Evolutionary conservation across 2,888 invertebrate genomes (phyloP).

Genomic region (Noctua fimbriata): DNA sequence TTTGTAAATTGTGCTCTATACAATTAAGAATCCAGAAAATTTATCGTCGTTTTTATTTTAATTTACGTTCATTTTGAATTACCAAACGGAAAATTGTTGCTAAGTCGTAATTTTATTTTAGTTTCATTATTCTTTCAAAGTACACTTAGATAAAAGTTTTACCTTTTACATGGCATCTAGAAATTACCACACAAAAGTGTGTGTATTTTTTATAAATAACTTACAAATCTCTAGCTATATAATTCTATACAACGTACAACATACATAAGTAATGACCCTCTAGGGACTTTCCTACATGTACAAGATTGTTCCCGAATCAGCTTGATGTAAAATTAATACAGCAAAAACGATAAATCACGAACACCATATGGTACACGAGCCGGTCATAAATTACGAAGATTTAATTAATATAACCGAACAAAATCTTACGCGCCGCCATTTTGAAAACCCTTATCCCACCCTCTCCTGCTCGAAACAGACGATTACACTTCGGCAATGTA

Average conservation of each 20-base stretch:
- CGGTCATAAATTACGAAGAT: conserved; percentile 89
- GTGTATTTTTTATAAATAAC: not conserved
- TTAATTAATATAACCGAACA: conserved; percentile 89
- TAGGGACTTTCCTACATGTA: conserved; percentile 24
- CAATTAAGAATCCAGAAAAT: conserved; percentile 21
- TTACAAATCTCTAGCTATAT: not conserved
- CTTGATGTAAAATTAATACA: conserved; percentile 79
- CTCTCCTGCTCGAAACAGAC: conserved; percentile 86
- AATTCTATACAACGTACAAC: not conserved
- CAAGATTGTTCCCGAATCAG: conserved; percentile 65
- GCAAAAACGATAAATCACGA: conserved; percentile 86
- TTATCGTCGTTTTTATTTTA: conserved; percentile 16
- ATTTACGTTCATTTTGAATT: conserved; percentile 31
- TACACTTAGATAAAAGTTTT: not conserved
- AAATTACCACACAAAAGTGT: not conserved
- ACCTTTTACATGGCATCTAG: not conserved
- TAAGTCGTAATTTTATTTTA: not conserved
- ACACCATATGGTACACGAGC: conserved; percentile 83
- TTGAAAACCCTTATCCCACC: conserved; percentile 86
- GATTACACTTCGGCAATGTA: conserved; percentile 84
- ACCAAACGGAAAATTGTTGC: conserved; percentile 15
- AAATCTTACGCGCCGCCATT: conserved; percentile 89
- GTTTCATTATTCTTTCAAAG: conserved; percentile 20
- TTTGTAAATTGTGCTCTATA: conserved; percentile 19
- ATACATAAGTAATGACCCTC: not conserved